phyloP scores from a whole-genome alignment of 2,888 invertebrate species.

The Nematopogon swammerdamellus region DNA sequence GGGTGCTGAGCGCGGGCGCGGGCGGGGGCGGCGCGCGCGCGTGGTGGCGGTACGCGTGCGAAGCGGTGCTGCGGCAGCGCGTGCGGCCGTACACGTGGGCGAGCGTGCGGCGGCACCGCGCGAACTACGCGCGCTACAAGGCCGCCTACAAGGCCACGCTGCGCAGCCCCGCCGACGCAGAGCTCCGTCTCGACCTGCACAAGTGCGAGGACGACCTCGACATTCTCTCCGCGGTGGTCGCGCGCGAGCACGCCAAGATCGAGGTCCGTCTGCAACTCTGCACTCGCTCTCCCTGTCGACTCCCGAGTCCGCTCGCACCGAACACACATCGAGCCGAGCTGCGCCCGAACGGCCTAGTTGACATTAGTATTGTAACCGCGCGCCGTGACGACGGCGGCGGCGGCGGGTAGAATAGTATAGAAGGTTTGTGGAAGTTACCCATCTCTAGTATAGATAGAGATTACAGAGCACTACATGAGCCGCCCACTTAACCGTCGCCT shows the following conservation, averaged over 20 bases:
- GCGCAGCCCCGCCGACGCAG: conserved; percentile 68
- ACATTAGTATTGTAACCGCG: no score
- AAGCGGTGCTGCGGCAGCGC: conserved; percentile 66
- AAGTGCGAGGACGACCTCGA: conserved; percentile 72
- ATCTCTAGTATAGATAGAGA: no score
- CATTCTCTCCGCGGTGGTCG: conserved; percentile 72
- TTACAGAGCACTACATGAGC: no score
- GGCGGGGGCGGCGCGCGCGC: conserved; percentile 55
- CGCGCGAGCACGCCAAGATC: conserved; percentile 75
- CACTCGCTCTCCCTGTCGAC: no score
- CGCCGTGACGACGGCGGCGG: no score
- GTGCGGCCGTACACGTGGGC: conserved; percentile 74
- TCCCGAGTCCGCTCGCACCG: no score
- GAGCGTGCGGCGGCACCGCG: conserved; percentile 63
- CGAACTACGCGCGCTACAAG: conserved; percentile 67
- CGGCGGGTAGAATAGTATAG: no score
- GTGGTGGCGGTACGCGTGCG: conserved; percentile 78
- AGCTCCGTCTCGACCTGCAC: conserved; percentile 68
- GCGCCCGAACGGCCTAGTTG: no score
- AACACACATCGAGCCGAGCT: no score
- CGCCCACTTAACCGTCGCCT: no score
- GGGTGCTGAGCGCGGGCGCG: conserved; percentile 51
- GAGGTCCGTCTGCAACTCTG: no score
- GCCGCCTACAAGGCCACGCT: conserved; percentile 68
- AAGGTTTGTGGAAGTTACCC: no score